Percentiles rank a stretch among this genome's conserved stretches.
phyloP scores from a whole-genome alignment of 2,113 vertebrate species.

The Thamnophis sirtalis region DNA sequence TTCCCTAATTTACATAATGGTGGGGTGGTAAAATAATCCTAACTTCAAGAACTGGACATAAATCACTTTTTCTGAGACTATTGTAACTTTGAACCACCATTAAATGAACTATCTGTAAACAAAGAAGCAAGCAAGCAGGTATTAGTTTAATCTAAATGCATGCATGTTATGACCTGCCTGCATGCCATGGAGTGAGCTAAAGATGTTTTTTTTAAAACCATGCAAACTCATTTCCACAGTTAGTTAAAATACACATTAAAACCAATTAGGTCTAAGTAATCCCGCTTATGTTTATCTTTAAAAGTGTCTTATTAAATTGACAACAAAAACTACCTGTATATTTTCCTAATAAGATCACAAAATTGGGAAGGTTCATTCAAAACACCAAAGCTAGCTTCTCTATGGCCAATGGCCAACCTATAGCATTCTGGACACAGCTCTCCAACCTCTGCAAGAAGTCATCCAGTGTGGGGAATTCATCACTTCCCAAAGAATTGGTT shows the following conservation, averaged over 20 bases:
- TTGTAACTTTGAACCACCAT: neutral
- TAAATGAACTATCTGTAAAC: neutral
- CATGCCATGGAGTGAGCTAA: neutral
- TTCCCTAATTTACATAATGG: neutral
- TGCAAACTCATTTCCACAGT: neutral
- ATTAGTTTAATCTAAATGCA: neutral
- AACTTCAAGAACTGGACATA: neutral
- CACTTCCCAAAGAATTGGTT: neutral
- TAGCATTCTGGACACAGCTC: neutral
- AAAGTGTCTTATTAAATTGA: neutral
- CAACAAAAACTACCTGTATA: neutral
- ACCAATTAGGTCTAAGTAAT: neutral
- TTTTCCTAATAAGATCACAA: neutral
- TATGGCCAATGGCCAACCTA: neutral
- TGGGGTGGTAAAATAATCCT: neutral
- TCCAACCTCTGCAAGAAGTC: neutral
- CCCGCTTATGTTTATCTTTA: neutral
- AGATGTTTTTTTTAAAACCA: neutral
- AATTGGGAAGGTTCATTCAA: neutral
- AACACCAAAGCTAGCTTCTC: neutral
- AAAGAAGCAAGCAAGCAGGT: neutral
- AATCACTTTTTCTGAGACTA: neutral
- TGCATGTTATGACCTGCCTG: neutral
- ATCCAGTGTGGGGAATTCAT: neutral
- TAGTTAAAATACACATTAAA: neutral